Percentiles rank a stretch among this genome's conserved stretches.
These are phyloP conservation scores for Orthosia incerta DNA, from an alignment of 2,888 invertebrate genomes.

Conservation along the genomic window DNA sequence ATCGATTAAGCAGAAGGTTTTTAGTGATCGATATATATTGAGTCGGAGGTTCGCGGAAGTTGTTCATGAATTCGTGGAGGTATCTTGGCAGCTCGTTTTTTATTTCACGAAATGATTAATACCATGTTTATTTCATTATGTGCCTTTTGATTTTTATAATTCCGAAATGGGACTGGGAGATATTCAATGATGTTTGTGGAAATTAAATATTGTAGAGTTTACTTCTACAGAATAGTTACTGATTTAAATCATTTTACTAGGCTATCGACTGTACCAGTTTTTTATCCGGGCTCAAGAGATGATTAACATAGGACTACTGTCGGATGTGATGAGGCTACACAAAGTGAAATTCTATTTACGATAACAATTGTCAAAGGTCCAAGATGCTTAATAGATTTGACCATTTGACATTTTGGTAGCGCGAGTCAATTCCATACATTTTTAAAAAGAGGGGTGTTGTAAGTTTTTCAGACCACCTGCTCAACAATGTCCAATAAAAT, in stretches of 20 bases:
- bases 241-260: neutral
- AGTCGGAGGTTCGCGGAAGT: constrained; percentile 58
- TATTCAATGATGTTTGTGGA: neutral
- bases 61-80: constrained; percentile 49
- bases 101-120: constrained; percentile 50
- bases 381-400: neutral
- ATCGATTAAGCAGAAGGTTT: constrained; percentile 60
- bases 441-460: too few species aligned
- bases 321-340: too few species aligned
- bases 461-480: too few species aligned
- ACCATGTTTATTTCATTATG: constrained; percentile 50
- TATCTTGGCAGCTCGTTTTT: constrained; percentile 53
- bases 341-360: neutral
- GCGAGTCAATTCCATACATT: neutral
- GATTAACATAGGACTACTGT: too few species aligned
- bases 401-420: neutral
- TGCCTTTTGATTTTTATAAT: constrained; percentile 35
- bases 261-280: neutral
- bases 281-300: neutral
- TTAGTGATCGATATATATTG: constrained; percentile 51
- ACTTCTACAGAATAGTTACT: too few species aligned
- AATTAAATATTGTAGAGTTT: constrained; percentile 6
- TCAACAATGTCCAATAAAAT: too few species aligned
- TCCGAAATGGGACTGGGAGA: constrained; percentile 2
- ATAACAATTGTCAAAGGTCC: neutral